Evolutionary conservation across 2,888 invertebrate species (phyloP).

Genomic region (Apodemia zela): DNA sequence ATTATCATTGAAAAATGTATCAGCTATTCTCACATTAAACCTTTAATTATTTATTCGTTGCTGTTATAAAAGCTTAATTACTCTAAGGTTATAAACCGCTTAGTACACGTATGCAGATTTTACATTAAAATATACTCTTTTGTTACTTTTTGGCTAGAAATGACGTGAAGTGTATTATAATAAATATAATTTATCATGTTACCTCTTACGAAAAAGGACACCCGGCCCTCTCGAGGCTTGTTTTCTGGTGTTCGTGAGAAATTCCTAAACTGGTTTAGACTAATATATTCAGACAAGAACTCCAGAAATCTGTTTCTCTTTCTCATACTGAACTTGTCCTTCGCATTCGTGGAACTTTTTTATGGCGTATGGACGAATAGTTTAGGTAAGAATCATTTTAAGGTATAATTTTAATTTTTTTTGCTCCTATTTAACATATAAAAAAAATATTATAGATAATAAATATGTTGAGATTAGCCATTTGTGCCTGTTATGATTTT

Average conservation of each 20-base stretch:
- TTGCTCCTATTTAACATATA: background rate
- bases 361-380: slow-evolving; percentile 96
- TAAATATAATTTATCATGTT: slow-evolving; percentile 79
- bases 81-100: slow-evolving; percentile 64
- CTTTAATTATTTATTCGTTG: slow-evolving; percentile 11
- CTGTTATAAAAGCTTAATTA: slow-evolving; percentile 33
- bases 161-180: slow-evolving; percentile 53
- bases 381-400: slow-evolving; percentile 79
- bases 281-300: slow-evolving; percentile 95
- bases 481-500: no score
- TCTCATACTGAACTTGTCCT: slow-evolving; percentile 94
- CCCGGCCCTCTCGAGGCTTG: slow-evolving; percentile 75
- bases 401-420: background rate
- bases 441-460: background rate
- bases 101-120: slow-evolving; percentile 75
- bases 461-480: background rate
- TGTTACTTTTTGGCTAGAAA: slow-evolving; percentile 56
- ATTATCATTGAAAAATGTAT: slow-evolving; percentile 32
- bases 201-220: slow-evolving; percentile 88
- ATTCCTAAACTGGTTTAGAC: slow-evolving; percentile 87
- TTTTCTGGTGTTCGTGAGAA: slow-evolving; percentile 85
- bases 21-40: slow-evolving; percentile 26
- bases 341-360: slow-evolving; percentile 96
- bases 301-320: slow-evolving; percentile 97
- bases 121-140: slow-evolving; percentile 51